A percentile compares a stretch with the other conserved stretches of the same genome.
These are phyloP conservation scores for Tribolium castaneum DNA, from an alignment of 1,140 invertebrate genomes.

Conservation along the genomic window DNA sequence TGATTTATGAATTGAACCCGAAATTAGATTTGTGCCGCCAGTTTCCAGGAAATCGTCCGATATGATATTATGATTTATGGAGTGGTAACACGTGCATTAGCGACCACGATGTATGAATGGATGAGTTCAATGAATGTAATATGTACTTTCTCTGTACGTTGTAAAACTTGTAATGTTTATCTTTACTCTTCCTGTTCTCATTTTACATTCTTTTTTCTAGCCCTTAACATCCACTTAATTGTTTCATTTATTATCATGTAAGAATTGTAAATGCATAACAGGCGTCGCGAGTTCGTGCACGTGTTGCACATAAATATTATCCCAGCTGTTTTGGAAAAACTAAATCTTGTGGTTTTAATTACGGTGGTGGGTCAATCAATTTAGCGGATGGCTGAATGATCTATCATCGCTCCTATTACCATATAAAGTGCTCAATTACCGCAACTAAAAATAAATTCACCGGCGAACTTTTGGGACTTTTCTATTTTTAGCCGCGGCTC, in stretches of 20 bases:
- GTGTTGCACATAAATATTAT: not conserved
- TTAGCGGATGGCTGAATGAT: not conserved
- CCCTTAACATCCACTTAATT: not conserved
- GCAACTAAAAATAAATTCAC: not conserved
- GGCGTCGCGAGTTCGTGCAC: not conserved
- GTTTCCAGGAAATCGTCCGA: not conserved
- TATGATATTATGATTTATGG: not conserved
- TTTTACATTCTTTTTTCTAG: not conserved
- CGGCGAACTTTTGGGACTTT: not conserved
- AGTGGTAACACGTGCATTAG: not conserved
- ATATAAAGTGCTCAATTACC: not conserved
- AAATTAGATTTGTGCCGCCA: not conserved
- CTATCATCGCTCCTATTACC: not conserved
- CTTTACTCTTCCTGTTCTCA: not conserved
- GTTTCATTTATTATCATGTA: not conserved
- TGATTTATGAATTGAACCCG: not conserved
- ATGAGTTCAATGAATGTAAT: not conserved
- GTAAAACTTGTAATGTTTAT: not conserved
- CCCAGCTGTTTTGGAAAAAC: not conserved
- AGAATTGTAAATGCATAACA: not conserved
- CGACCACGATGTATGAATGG: not conserved
- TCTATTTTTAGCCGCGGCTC: not conserved
- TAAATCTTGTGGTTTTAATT: not conserved
- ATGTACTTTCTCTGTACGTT: not conserved
- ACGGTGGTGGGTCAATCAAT: not conserved